Evolutionary conservation across 2,797 vertebrate species (phyloP).

Genomic region (Pitangus sulphuratus): DNA sequence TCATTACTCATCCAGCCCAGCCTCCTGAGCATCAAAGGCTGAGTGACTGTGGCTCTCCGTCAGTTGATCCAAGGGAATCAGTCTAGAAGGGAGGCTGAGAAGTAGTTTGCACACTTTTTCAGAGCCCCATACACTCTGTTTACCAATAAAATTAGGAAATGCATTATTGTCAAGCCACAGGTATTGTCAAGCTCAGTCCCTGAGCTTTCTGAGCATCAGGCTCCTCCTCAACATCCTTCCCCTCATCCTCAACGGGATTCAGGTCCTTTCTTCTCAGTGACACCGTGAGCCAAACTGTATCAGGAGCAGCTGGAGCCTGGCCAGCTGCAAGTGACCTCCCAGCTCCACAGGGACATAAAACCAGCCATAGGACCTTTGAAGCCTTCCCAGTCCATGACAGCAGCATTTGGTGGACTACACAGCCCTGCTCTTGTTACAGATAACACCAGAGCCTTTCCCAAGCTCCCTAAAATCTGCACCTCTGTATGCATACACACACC

Average conservation of each 20-base stretch:
- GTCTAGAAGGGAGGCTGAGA: background rate
- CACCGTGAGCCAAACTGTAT: background rate
- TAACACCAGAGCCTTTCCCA: accelerated
- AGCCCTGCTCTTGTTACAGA: background rate
- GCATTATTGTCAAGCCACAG: accelerated
- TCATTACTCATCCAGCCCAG: background rate
- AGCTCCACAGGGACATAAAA: background rate
- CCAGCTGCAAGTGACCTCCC: background rate
- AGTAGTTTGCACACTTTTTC: background rate
- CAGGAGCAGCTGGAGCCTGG: background rate
- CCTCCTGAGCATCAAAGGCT: background rate
- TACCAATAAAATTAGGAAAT: background rate
- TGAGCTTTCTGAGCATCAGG: background rate
- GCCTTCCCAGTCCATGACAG: background rate
- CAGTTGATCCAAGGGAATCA: background rate
- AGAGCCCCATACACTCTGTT: background rate
- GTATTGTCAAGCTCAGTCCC: too few relatives aligned
- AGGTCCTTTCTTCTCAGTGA: background rate
- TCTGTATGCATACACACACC: background rate
- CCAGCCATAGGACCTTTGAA: background rate
- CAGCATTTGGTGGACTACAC: background rate
- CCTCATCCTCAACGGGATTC: background rate
- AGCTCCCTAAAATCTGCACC: background rate
- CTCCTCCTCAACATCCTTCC: background rate
- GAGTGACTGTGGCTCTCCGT: background rate